Conservation (phyloP, 2,888 invertebrate genomes). For the Celastrina argiolus region DNA sequence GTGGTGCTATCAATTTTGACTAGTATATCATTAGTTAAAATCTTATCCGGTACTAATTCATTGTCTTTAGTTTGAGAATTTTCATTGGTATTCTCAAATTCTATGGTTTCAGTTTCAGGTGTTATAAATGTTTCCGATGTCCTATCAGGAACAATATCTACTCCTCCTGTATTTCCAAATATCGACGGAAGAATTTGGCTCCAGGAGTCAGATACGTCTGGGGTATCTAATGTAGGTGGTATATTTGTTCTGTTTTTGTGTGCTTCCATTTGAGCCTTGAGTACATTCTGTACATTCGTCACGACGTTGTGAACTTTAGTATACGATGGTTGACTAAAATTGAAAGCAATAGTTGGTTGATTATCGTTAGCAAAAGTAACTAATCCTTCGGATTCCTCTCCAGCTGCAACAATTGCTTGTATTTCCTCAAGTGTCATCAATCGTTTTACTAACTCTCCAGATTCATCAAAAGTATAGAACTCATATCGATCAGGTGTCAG, state of each 20-base stretch:
- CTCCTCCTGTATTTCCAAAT: constrained; percentile 83
- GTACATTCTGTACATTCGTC: constrained; percentile 88
- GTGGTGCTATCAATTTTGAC: constrained; percentile 34
- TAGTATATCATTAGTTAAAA: constrained; percentile 32
- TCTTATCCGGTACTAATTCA: constrained; percentile 41
- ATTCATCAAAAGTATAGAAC: constrained; percentile 91
- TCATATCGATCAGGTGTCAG: constrained; percentile 90
- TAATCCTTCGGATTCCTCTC: constrained; percentile 82
- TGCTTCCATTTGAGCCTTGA: constrained; percentile 86
- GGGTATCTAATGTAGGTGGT: constrained; percentile 80
- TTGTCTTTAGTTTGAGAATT: constrained; percentile 31
- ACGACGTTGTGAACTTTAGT: constrained; percentile 88
- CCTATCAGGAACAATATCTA: constrained; percentile 78
- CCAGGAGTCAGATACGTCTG: constrained; percentile 87
- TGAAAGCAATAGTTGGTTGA: constrained; percentile 66
- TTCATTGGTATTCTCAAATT: constrained; percentile 42
- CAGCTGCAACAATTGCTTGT: constrained; percentile 89
- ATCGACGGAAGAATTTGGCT: constrained; percentile 89
- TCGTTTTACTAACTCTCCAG: constrained; percentile 88
- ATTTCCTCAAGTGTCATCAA: constrained; percentile 92
- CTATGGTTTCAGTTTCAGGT: constrained; percentile 67
- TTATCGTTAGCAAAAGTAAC: constrained; percentile 71
- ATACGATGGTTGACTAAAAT: constrained; percentile 76
- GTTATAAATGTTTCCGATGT: constrained; percentile 53
- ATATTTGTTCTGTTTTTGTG: constrained; percentile 70